These are phyloP conservation scores for Drosophila suzukii DNA, from an alignment of 1,140 invertebrate genomes.

Conservation along the genomic window DNA sequence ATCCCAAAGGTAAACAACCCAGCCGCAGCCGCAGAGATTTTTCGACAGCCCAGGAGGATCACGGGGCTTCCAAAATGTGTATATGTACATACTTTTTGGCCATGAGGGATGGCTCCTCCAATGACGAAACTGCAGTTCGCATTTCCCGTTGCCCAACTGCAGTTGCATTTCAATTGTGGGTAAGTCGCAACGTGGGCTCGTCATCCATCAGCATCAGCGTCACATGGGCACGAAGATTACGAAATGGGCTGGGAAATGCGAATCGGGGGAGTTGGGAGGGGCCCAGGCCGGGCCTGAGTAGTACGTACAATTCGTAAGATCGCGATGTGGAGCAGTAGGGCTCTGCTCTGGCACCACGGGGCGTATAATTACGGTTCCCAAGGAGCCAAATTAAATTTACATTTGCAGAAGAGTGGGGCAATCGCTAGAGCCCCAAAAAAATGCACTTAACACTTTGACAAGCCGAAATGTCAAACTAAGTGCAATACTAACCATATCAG, in stretches of 20 bases:
- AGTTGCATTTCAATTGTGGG: slow-evolving; percentile 45
- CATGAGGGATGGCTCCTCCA: slow-evolving; percentile 25
- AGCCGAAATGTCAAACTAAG: too few relatives aligned
- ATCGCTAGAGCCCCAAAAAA: slow-evolving; percentile 7
- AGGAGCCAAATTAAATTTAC: slow-evolving; percentile 56
- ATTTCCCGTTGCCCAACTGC: slow-evolving; percentile 45
- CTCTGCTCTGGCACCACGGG: slow-evolving; percentile 21
- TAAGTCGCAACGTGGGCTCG: slow-evolving; percentile 8
- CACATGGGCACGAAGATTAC: slow-evolving; percentile 51
- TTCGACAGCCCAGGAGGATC: slow-evolving; percentile 24
- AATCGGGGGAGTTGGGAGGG: background rate
- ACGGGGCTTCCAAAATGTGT: slow-evolving; percentile 8
- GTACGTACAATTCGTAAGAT: slow-evolving; percentile 15
- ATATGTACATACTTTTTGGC: background rate
- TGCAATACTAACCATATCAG: too few relatives aligned
- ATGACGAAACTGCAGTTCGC: slow-evolving; percentile 31
- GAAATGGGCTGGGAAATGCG: slow-evolving; percentile 66
- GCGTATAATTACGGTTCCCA: slow-evolving; percentile 69
- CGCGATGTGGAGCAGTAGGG: slow-evolving; percentile 58
- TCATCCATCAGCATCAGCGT: slow-evolving; percentile 22
- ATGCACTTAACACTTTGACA: background rate
- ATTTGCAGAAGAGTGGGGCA: slow-evolving; percentile 15
- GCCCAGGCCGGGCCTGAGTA: background rate
- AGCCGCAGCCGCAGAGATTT: slow-evolving; percentile 11
- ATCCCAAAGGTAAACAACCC: slow-evolving; percentile 30